These are phyloP conservation scores for Trypoxylon attenuatum DNA, from an alignment of 2,888 invertebrate genomes.

Conservation along the genomic window DNA sequence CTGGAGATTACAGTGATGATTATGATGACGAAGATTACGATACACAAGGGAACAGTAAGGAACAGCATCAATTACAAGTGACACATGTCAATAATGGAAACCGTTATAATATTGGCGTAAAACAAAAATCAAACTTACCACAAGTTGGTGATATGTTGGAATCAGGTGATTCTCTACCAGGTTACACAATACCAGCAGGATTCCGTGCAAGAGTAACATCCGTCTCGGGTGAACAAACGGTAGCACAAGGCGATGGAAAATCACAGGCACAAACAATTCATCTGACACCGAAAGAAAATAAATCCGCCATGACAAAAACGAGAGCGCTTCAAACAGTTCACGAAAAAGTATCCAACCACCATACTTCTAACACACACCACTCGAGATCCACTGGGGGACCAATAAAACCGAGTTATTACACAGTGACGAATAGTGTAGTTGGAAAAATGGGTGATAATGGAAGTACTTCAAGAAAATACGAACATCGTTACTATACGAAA, in stretches of 20 bases:
- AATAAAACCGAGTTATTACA: constrained; percentile 78
- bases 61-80: constrained; percentile 76
- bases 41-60: constrained; percentile 51
- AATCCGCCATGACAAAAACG: constrained; percentile 57
- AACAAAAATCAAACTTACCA: constrained; percentile 77
- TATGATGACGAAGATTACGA: constrained; percentile 76
- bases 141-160: constrained; percentile 78
- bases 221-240: constrained; percentile 76
- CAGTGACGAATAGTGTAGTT: constrained; percentile 87
- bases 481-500: constrained; percentile 88
- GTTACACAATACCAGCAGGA: constrained; percentile 82
- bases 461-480: constrained; percentile 76
- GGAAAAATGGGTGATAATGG: constrained; percentile 80
- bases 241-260: constrained; percentile 78
- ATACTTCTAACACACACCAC: neutral
- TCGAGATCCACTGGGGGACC: constrained; percentile 13
- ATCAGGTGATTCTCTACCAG: constrained; percentile 81
- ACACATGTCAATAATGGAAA: constrained; percentile 79
- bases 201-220: constrained; percentile 81
- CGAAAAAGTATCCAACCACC: constrained; percentile 28
- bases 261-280: constrained; percentile 83
- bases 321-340: constrained; percentile 59
- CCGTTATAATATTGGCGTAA: constrained; percentile 79
- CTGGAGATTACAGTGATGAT: constrained; percentile 79
- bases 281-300: constrained; percentile 49